Base-by-base conservation (phyloP, 92 coral and sea anemone species). In the Hydrozoanthus gracilis region DNA sequence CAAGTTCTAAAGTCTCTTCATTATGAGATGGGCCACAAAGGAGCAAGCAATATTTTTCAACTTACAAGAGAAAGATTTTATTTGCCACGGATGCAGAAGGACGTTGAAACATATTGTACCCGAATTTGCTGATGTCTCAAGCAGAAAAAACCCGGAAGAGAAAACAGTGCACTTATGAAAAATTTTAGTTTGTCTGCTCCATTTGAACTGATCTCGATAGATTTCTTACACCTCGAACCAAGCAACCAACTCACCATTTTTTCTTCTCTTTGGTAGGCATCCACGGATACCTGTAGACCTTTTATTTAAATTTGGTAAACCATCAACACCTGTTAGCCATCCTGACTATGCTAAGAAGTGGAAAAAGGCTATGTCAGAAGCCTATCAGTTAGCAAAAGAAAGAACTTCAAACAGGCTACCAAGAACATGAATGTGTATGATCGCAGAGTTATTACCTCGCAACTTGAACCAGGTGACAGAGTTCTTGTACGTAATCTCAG, bases 211-310 rank as follows among this genome's bases (percentile, higher is more conserved):
- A 49, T 83, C 11, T 83, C 87, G 7, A 83, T 83, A 45, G 87
- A 83, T 49, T 83, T 71, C 77, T 12, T 71, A 14, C 77, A 71
- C 16, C 76, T 71, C 13, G 18, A 71, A 44, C 76, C 18, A 71
- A 71, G 51, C 94, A 13, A 92, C 95, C 6, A 91, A 27, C 77
- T 51, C 94, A 2, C 94, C 90, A 64, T 91, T 88, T 60, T 91
- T 35, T 76, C 83, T 91, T 7, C 82, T 91, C 58, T 92, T 91
- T 82, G 94, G 95, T 27, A 69, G 92, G 10, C 76, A 88, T 13
- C 95, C 94, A 18, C 51, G 88, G 18, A 71, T 92, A 12, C 94
- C 86, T 7, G 69, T 92, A 10, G 92, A 87, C 75, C 82, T 91
- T 10, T 65, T 86, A 71, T 88, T 88, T 84, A 77, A 79, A 54